Evolutionary conservation across 2,888 invertebrate species (phyloP), one percentile per base, ranked within the genome.

Genomic region (Caenorhabditis sulstoni): DNA sequence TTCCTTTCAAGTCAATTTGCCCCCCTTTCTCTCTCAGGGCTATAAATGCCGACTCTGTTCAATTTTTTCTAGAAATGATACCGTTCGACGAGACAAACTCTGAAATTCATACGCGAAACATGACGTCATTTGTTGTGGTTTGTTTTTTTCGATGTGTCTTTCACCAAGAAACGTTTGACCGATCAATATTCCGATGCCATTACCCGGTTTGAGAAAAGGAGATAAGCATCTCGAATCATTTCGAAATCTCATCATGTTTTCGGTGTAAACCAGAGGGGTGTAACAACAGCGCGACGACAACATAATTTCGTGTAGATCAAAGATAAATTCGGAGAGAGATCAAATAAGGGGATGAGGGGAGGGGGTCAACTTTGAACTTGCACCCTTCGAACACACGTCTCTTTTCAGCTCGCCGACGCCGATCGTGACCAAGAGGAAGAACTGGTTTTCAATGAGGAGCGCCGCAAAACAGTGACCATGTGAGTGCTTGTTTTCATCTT

Each of bases 381-480:
- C 57, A 22, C 16, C n/a, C 14, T 22, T 12, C n/a, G 44, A 11
- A 20, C 23, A 58, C 57, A 23, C 23, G 3, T 41, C 8, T 23
- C 23, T 59, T 83, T 83, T 35, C 76, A 83, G 81, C 74, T 70
- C 45, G 68, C 67, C 66, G 84, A 84, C 64, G 81, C 81, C 20
- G 84, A 84, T 71, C 81, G 84, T 44, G 84, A 82, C 57, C 82
- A 84, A 67, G 81, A 82, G 44, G 84, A 84, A 62, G 84, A 82
- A 70, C 58, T 81, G 52, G 84, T 84, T 41, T 84, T 82, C 80
- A 81, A 84, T 75, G 84, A 84, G 45, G 82, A 84, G 64, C 67
- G 83, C 61, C 77, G 83, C 41, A 83, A 81, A 67, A 83, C 83
- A 44, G 76, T 83, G 50, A 81, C 78, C 59, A 81, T 84, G 84